A percentile compares a stretch with the other conserved stretches of the same genome.
These are phyloP conservation scores for Pseudopleuronectes americanus DNA, from an alignment of 2,797 vertebrate genomes.

Conservation along the genomic window DNA sequence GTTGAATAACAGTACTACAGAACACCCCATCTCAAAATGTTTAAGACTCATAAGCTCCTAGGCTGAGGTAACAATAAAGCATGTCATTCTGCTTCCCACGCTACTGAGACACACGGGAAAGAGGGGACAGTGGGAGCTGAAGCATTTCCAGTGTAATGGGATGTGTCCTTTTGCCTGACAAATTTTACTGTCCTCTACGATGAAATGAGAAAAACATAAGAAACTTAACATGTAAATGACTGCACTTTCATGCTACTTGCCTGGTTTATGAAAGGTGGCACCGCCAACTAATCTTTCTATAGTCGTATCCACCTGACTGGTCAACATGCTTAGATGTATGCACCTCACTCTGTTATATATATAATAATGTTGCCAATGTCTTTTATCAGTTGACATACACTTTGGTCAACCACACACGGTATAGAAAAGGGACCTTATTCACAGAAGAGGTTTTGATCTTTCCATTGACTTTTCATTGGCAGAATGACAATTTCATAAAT, in stretches of 20 bases:
- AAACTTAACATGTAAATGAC: background rate
- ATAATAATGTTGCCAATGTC: too few relatives aligned
- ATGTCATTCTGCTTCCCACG: background rate
- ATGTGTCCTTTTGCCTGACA: constrained; percentile 3
- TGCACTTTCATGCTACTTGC: constrained; percentile 3
- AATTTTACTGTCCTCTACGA: background rate
- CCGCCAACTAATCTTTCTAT: background rate
- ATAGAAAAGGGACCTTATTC: background rate
- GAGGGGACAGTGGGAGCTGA: background rate
- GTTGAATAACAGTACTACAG: too few relatives aligned
- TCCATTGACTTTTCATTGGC: background rate
- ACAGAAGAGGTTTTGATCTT: background rate
- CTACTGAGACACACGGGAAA: background rate
- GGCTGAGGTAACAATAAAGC: background rate
- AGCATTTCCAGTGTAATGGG: constrained; percentile 11
- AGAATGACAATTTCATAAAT: too few relatives aligned
- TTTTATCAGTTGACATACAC: background rate
- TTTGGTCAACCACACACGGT: background rate
- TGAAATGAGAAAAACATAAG: background rate
- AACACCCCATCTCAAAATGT: too few relatives aligned
- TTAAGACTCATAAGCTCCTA: too few relatives aligned
- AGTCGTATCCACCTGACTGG: background rate
- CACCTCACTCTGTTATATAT: background rate
- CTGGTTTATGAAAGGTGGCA: background rate
- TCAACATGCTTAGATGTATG: background rate